Evolutionary conservation across 2,797 vertebrate species (phyloP).

Genomic region (Notamacropus eugenii): DNA sequence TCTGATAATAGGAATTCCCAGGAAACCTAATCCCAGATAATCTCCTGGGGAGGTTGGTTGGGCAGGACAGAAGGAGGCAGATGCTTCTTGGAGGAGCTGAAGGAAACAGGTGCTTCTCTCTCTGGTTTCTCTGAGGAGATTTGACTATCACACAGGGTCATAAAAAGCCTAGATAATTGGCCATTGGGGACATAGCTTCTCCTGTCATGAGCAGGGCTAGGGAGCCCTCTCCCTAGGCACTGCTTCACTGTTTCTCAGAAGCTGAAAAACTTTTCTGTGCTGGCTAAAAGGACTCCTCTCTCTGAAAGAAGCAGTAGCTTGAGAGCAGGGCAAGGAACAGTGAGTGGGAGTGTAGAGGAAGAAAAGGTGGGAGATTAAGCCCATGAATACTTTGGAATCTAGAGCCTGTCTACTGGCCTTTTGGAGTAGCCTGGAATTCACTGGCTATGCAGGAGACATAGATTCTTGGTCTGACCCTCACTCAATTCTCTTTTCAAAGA

Average conservation of each 20-base stretch:
- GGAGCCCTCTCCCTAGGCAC: not conserved
- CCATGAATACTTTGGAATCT: not conserved
- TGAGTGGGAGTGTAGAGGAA: not conserved
- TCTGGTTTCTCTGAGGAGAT: not conserved
- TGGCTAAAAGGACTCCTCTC: not conserved
- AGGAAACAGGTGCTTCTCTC: not conserved
- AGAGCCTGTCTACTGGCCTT: not conserved
- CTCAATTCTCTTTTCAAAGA: not conserved
- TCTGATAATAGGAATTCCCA: not conserved
- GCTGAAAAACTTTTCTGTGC: not conserved
- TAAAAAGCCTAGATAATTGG: not conserved
- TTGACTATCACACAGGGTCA: not conserved
- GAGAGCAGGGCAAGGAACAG: not conserved
- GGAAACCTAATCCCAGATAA: conserved; percentile 18
- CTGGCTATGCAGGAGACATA: not conserved
- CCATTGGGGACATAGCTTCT: not conserved
- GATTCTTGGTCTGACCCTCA: not conserved
- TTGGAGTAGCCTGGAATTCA: not conserved
- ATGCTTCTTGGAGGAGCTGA: not conserved
- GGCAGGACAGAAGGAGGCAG: not conserved
- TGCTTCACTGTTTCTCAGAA: not conserved
- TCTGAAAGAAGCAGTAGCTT: not conserved
- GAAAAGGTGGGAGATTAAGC: not conserved
- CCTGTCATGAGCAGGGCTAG: not conserved
- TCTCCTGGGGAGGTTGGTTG: not conserved